A percentile compares a stretch with the other conserved stretches of the same genome.
Evolutionary conservation across 2,888 invertebrate genomes (phyloP).

Genomic region (Dynastes tityus): DNA sequence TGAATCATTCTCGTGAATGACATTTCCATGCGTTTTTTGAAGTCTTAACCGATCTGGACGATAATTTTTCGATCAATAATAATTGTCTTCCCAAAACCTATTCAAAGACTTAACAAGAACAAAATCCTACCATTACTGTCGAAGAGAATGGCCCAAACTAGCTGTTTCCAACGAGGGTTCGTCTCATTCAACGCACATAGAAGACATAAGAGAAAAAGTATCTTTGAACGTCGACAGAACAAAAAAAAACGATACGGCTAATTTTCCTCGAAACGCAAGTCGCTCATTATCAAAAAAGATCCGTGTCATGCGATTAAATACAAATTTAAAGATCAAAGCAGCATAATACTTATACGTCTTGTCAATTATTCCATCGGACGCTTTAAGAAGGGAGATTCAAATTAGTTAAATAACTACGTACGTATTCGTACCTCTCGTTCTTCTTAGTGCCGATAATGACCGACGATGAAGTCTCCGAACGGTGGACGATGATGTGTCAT

Average conservation of each 20-base stretch:
- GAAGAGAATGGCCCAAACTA: neutral
- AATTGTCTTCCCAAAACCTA: neutral
- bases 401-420: conserved; percentile 50
- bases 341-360: conserved; percentile 46
- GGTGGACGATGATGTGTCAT: conserved; percentile 36
- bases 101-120: neutral
- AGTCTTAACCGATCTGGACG: no score
- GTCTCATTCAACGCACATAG: neutral
- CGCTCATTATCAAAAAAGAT: conserved; percentile 50
- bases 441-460: conserved; percentile 19
- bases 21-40: no score
- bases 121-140: neutral
- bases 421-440: neutral
- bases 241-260: conserved; percentile 51
- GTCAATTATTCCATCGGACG: conserved; percentile 49
- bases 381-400: conserved; percentile 47
- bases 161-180: neutral
- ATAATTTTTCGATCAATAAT: neutral
- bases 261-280: conserved; percentile 50
- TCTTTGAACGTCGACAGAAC: neutral
- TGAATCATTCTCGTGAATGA: no score
- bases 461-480: conserved; percentile 12
- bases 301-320: conserved; percentile 53
- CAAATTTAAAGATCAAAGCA: conserved; percentile 52
- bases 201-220: neutral